Base-by-base conservation (phyloP, 2,888 invertebrate genomes). In the Hemithea aestivaria region DNA sequence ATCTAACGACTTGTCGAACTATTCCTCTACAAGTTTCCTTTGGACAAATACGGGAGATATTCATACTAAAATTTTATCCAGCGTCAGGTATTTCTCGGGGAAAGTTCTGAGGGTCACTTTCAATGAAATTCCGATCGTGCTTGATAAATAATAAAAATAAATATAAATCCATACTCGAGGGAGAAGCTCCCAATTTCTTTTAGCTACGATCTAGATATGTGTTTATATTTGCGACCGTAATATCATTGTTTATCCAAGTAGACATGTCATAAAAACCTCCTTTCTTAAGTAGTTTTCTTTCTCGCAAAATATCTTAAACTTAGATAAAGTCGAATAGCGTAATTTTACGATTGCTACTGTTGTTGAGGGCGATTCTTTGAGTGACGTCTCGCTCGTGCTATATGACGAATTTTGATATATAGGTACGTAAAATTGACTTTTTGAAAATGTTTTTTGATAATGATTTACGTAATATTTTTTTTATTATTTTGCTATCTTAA, bases 81-180 rank as follows among this genome's bases (percentile, higher is more conserved):
- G 27, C n/a, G n/a, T n/a, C 6, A 10, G 10, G 10, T n/a, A 11
- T 7, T n/a, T 27, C 10, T 7, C 4, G 9, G 9, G 7, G 1
- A 7, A 37, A 27, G 22, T 20, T 10, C 10, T 6, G 16, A 32
- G 28, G 11, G 29, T 22, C 23, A 10, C 26, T 12, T 10, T 35
- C 31, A 11, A 35, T 40, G 20, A 35, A 40, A 35, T 40, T 25
- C 35, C 20, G 35, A 40, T 35, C 30, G 35, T 26, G 31, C 10
- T 25, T 7, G 35, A 35, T 40, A 40, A 40, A 40, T 40, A 40
- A 40, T 40, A 40, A 39, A n/a, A n/a, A n/a, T n/a, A n/a, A n/a
- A n/a, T n/a, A n/a, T 40, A 35, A 40, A 31, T 40, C 35, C 24
- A 40, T 35, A 21, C 27, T 2, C 35, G 30, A 36, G 36, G 30